Evolutionary conservation across 2,888 invertebrate species (phyloP), one percentile per base, ranked within the genome.

Genomic region (Diaprepes abbreviatus): DNA sequence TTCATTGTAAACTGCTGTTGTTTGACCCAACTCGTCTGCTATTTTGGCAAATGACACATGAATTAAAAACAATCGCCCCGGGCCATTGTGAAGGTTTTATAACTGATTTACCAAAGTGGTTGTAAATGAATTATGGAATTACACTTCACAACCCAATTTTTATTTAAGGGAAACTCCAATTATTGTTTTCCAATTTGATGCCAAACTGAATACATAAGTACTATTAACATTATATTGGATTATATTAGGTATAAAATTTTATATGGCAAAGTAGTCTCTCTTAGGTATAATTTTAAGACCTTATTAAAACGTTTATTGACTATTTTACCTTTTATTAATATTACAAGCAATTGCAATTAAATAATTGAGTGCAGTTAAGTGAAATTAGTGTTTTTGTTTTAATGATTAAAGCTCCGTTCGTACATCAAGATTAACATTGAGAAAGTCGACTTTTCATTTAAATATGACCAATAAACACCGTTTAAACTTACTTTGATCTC

Each of bases 1-100:
- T 63, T 67, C 71, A 67, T 67, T 66, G 71, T 62, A 38, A 63
- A 70, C 63, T 55, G 63, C 71, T 66, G 71, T 71, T 66, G 71
- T 71, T 66, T 71, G 59, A 66, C 66, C 66, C 70, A 43, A 70
- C 60, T 59, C 71, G 57, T 64, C 63, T 65, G 66, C 66, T 67
- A 71, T 71, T 71, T 71, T 71, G 67, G 71, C 67, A 71, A 71
- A 71, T 71, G 66, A 71, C 66, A 71, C 64, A 66, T 71, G 63
- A 71, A 71, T 71, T 71, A 71, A 71, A 71, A 71, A 71, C 67
- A 67, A 67, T 67, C 63, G 63, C 58, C 43, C 54, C 52, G 43
- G 43, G 43, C 66, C 24, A 69, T 69, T 63, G 69, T 64, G 43
- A 58, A 57, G 68, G 64, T 69, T 69, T 69, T 69, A 68, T 62